Evolutionary conservation across 2,797 vertebrate species (phyloP), one percentile per base, ranked within the genome.

Genomic region (Mastacembelus armatus): DNA sequence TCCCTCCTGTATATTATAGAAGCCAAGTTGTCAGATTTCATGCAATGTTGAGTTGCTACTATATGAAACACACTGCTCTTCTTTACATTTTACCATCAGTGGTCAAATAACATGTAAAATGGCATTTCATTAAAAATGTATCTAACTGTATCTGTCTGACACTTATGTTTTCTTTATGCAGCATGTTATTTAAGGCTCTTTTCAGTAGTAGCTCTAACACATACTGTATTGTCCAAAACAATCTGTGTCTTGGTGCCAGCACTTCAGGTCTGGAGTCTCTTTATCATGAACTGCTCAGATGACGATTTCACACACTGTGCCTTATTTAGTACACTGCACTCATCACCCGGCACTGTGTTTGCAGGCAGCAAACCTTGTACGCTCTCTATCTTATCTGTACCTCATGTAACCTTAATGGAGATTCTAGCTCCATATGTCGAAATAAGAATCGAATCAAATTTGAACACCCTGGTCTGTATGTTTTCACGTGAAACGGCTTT

Each of bases 241-340:
- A 55, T 48, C 38, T n/a, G 32, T 29, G 43, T 45, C 45, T 42
- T 22, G 6, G 49, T 27, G 0, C 54, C 59, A 35, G 32, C 50
- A 35, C 39, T 62, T 29, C 15, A 30, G n/a, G n/a, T 24, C 22
- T 21, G 19, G 19, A 50, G 35, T 57, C 71, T 51, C 26, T 52
- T 59, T 55, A 59, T 59, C 35, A 22, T 40, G 39, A 71, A 48
- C 7, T 26, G 45, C 16, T 32, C 36, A 36, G n/a, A 69, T 47
- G 49, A 64, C 30, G 26, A 50, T 71, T 72, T 73, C 47, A 62
- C 45, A 62, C 51, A 65, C n/a, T 42, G 24, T 42, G 56, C 47
- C 44, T 30, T 71, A 50, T 56, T 57, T 52, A 54, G 49, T 38
- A 18, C n/a, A n/a, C 54, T 19, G 18, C 38, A 65, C 42, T 60